These are phyloP conservation scores for Ceyx margarethae DNA, from an alignment of 2,113 vertebrate species.

Conservation along the genomic window DNA sequence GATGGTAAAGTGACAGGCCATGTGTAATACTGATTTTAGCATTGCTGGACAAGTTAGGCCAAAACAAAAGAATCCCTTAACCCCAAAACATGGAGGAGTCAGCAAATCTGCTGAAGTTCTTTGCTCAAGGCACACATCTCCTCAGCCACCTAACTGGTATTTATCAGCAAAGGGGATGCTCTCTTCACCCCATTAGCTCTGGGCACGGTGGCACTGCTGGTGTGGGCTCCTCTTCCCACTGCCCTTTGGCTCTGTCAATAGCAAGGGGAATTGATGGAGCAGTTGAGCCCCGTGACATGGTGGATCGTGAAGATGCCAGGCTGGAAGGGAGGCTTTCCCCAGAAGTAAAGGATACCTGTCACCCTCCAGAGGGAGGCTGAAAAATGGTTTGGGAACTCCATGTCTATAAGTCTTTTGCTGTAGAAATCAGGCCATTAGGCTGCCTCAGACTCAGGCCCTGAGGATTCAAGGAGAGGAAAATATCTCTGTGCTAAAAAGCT, in stretches of 20 bases:
- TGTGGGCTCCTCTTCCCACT: background rate
- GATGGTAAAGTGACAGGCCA: background rate
- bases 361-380: background rate
- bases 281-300: background rate
- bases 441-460: background rate
- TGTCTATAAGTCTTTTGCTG: background rate
- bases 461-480: background rate
- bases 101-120: background rate
- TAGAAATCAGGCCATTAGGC: background rate
- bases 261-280: background rate
- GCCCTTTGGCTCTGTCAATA: background rate
- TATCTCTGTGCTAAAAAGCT: background rate
- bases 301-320: background rate
- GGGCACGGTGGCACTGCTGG: background rate
- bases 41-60: background rate
- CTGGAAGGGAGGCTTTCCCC: background rate
- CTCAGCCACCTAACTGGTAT: background rate
- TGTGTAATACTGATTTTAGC: background rate
- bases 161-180: background rate
- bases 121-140: background rate
- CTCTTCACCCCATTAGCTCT: background rate
- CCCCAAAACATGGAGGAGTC: background rate
- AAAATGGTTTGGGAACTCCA: slow-evolving; percentile 24
- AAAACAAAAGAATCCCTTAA: background rate
- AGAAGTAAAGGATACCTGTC: background rate